phyloP scores from a whole-genome alignment of 2,888 invertebrate genomes.

The Dryadula phaetusa region DNA sequence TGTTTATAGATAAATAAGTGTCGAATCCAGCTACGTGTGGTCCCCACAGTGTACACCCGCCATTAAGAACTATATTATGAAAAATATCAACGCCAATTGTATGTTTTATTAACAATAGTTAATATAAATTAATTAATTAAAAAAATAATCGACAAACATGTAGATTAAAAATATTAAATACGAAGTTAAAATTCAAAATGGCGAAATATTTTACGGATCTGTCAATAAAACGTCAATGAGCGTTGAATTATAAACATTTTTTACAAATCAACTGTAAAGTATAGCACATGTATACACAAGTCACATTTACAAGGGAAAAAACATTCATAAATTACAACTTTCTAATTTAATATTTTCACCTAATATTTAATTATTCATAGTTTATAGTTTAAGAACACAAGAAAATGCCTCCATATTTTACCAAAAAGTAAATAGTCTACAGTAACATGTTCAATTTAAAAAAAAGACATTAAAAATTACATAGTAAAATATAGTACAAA shows the following conservation, averaged over 20 bases:
- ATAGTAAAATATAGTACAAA: neutral
- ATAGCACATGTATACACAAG: conserved; percentile 12
- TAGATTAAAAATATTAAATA: neutral
- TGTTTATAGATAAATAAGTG: conserved; percentile 24
- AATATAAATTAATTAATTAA: neutral
- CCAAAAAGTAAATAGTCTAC: neutral
- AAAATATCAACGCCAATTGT: neutral
- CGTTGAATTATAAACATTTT: conserved; percentile 13
- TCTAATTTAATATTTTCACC: conserved; percentile 1
- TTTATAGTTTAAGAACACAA: conserved; percentile 19
- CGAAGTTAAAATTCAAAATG: neutral
- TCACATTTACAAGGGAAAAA: conserved; percentile 17
- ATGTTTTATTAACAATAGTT: neutral
- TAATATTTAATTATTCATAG: conserved; percentile 9
- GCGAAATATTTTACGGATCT: neutral
- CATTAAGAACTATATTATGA: conserved; percentile 4
- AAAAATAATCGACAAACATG: neutral
- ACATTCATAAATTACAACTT: conserved; percentile 18
- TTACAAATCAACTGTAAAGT: conserved; percentile 11
- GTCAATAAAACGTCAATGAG: conserved; percentile 18
- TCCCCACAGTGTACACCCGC: conserved; percentile 50
- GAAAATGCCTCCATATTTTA: conserved; percentile 18
- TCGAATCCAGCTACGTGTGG: conserved; percentile 57
- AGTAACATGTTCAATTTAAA: neutral
- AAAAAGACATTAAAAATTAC: neutral